A percentile compares a stretch with the other conserved stretches of the same genome.
Evolutionary conservation across 2,797 vertebrate species (phyloP).

Genomic region (Syngnathus rostellatus): DNA sequence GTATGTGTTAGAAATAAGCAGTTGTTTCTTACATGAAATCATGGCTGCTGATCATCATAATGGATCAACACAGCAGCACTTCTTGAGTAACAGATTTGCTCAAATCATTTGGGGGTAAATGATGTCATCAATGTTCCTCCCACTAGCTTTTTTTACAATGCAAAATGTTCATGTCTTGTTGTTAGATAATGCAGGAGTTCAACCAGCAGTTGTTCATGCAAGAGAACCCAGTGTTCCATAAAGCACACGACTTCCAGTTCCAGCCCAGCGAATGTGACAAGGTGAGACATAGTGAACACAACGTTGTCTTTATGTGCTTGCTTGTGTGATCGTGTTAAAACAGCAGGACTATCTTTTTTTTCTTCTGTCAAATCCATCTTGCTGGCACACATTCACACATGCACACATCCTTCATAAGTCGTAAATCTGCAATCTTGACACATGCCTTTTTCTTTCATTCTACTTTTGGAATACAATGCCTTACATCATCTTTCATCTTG

Average conservation of each 20-base stretch:
- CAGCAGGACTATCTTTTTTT: not conserved
- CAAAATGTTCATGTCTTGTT: constrained; percentile 8
- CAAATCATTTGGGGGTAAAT: too few relatives aligned
- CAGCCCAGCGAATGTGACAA: constrained; percentile 91
- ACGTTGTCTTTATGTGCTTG: not conserved
- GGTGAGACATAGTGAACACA: constrained; percentile 62
- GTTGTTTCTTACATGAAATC: not conserved
- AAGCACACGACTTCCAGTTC: constrained; percentile 91
- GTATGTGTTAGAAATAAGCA: not conserved
- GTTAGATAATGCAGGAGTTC: constrained; percentile 89
- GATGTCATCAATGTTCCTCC: too few relatives aligned
- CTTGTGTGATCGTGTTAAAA: constrained; percentile 22
- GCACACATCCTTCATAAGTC: not conserved
- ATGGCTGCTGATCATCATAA: not conserved
- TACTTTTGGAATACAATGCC: not conserved
- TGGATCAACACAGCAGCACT: not conserved
- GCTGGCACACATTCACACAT: not conserved
- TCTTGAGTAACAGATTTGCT: too few relatives aligned
- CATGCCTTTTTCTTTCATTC: not conserved
- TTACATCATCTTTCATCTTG: not conserved
- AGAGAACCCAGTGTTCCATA: constrained; percentile 90
- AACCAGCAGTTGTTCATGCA: constrained; percentile 93
- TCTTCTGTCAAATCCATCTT: not conserved
- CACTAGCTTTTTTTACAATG: not conserved
- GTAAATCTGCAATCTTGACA: not conserved